phyloP scores from a whole-genome alignment of 2,888 invertebrate genomes.

The Nephrotoma flavescens region DNA sequence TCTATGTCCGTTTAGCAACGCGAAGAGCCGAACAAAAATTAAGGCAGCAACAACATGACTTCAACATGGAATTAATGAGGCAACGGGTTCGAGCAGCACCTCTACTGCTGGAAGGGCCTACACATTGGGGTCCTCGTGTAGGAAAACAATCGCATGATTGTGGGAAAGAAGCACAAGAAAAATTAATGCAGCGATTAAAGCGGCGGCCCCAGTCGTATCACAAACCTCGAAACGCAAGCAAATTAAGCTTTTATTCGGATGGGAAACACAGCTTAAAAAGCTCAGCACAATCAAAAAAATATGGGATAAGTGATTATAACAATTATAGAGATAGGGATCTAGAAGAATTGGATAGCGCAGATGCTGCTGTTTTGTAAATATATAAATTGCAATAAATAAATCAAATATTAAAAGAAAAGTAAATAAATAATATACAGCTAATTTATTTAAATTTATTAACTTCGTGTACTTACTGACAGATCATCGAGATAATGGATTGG shows the following conservation, averaged over 20 bases:
- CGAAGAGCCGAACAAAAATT: slow-evolving; percentile 28
- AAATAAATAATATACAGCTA: not conserved
- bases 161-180: slow-evolving; percentile 16
- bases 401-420: not conserved
- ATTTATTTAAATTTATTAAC: slow-evolving; percentile 20
- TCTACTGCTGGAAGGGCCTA: slow-evolving; percentile 26
- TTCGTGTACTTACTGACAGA: too few species aligned
- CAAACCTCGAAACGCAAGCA: not conserved
- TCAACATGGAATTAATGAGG: slow-evolving; percentile 30
- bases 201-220: not conserved
- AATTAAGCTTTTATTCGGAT: not conserved
- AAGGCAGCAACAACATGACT: slow-evolving; percentile 26
- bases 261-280: not conserved
- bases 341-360: slow-evolving; percentile 26
- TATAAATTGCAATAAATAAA: not conserved
- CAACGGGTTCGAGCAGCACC: slow-evolving; percentile 30
- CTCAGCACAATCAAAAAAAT: not conserved
- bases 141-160: slow-evolving; percentile 27
- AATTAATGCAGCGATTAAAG: not conserved
- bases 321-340: not conserved
- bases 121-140: slow-evolving; percentile 25
- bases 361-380: slow-evolving; percentile 25
- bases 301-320: not conserved
- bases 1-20: slow-evolving; percentile 26
- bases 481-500: too few species aligned